Evolutionary conservation across 2,113 vertebrate species (phyloP), one percentile per base, ranked within the genome.

Genomic region (Pionites leucogaster): DNA sequence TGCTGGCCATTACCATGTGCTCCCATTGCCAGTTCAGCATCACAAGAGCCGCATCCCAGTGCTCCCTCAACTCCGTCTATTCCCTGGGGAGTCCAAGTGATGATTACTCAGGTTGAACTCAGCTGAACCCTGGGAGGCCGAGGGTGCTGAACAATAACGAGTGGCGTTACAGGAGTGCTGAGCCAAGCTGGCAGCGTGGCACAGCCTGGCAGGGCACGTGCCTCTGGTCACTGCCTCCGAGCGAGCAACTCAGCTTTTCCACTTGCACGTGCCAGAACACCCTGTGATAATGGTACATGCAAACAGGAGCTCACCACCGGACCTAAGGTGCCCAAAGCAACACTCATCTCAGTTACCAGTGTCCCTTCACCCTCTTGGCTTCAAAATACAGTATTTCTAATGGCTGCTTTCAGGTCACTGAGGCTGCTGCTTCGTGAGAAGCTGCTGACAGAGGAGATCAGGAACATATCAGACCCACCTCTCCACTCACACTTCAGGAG

Each of bases 381-480:
- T 93, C 19, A 18, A 31, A 20, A 62, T 6, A 12, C 28, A 10
- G 31, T 62, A 72, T 92, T 92, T 88, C 91, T 50, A 39, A 84
- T 41, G 65, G 79, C 89, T 74, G 90, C 82, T 92, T 64, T 57
- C 83, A 65, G 57, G 52, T 53, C 41, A 17, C 69, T 78, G 83
- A 42, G 70, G 84, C 64, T 59, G 39, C 60, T 70, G 80, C 78
- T 67, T 65, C 25, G 82, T 44, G 94, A 95, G 85, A 67, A 92
- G 86, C 88, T 90, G 85, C 80, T 92, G 88, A 85, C 85, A 90
- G 93, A 83, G 41, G 84, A 86, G 70, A 74, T 95, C 85, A 82
- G 92, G 96, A 96, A 85, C 93, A 84, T 93, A 91, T 96, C 96
- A 94, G 94, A 75, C 68, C 83, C 89, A 64, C 92, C 88, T 95